phyloP scores from a whole-genome alignment of 1,140 invertebrate genomes.

The Cyphomyrmex costatus region DNA sequence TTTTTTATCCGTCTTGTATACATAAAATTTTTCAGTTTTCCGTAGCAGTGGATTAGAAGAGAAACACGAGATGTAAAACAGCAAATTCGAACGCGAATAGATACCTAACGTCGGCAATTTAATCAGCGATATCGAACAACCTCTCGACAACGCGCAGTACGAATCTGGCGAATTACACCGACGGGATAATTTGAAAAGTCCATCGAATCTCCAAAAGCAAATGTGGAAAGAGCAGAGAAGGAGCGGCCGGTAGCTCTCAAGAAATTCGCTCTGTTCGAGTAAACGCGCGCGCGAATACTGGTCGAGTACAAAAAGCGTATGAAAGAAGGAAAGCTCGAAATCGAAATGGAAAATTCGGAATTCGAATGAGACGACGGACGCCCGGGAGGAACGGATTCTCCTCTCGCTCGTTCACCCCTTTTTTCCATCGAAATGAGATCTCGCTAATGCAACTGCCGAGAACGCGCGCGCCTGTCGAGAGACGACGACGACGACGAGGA shows the following conservation, averaged over 20 bases:
- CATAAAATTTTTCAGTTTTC: conserved; percentile 21
- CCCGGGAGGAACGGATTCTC: conserved; percentile 32
- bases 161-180: conserved; percentile 38
- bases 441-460: conserved; percentile 67
- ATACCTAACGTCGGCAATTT: conserved; percentile 35
- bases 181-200: conserved; percentile 53
- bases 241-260: neutral
- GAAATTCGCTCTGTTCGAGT: conserved; percentile 17
- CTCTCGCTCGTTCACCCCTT: conserved; percentile 29
- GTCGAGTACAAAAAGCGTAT: neutral
- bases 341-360: conserved; percentile 46
- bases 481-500: neutral
- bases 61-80: neutral
- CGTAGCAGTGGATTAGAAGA: neutral
- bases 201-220: conserved; percentile 37
- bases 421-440: conserved; percentile 68
- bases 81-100: conserved; percentile 39
- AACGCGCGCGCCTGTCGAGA: neutral
- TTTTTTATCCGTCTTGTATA: neutral
- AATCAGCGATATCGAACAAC: conserved; percentile 52
- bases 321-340: conserved; percentile 11
- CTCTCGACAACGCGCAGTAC: conserved; percentile 13
- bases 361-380: conserved; percentile 51
- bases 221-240: neutral
- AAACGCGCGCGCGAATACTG: neutral